A percentile compares a stretch with the other conserved stretches of the same genome.
Evolutionary conservation across 2,797 vertebrate genomes (phyloP).

Genomic region (Crax fasciolata): DNA sequence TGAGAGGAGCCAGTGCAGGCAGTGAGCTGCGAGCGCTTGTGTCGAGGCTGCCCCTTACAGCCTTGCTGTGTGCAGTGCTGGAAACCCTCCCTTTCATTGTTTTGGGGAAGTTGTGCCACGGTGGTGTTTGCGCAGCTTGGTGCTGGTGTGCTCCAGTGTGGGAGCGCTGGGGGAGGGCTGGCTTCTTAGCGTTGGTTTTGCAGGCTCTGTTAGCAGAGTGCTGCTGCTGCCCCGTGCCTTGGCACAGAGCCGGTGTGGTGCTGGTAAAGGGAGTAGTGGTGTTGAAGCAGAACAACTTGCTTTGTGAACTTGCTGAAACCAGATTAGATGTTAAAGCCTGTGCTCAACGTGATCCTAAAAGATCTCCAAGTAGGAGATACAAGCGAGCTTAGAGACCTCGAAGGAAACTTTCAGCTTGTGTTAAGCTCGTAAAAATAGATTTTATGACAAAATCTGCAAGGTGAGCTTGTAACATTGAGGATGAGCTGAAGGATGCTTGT

Average conservation of each 20-base stretch:
- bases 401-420: neutral
- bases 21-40: neutral
- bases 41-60: neutral
- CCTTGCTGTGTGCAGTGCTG: neutral
- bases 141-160: neutral
- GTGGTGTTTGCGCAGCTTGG: neutral
- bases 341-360: neutral
- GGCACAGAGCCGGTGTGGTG: neutral
- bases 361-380: rapidly evolving
- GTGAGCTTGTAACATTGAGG: neutral
- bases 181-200: neutral
- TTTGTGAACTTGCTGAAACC: neutral
- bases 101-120: neutral
- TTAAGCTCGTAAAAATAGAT: neutral
- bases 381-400: neutral
- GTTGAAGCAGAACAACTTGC: neutral
- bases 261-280: neutral
- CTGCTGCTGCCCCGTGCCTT: neutral
- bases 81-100: neutral
- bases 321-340: neutral
- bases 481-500: neutral
- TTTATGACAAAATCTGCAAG: neutral
- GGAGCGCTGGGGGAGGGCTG: neutral
- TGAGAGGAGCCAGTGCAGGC: neutral
- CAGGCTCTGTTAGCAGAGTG: neutral